These are phyloP conservation scores for Acanthiza pusilla DNA, from an alignment of 2,797 vertebrate species.

Conservation along the genomic window DNA sequence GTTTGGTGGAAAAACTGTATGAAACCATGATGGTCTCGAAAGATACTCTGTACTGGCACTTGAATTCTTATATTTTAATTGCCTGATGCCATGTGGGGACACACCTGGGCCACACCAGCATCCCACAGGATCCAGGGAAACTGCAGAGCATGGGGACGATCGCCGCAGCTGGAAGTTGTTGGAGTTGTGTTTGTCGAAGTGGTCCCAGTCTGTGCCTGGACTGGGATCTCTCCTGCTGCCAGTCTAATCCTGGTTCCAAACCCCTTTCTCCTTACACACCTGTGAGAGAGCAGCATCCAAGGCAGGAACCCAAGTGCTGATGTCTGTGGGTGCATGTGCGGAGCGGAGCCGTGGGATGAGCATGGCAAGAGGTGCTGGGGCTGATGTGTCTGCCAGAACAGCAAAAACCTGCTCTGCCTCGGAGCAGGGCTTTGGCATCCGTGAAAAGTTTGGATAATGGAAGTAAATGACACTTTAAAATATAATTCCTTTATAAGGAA, in stretches of 20 bases:
- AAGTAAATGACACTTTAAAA: not conserved
- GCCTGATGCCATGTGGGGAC: not conserved
- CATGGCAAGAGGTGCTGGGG: not conserved
- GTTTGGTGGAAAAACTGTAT: accelerated
- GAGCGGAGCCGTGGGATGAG: not conserved
- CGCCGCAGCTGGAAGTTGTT: accelerated
- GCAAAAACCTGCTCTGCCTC: not conserved
- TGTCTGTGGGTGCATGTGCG: not conserved
- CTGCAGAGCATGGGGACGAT: accelerated
- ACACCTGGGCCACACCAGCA: not conserved
- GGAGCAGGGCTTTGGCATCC: not conserved
- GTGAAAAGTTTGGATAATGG: not conserved
- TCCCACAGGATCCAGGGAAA: not conserved
- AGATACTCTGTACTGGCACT: not conserved
- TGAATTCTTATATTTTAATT: accelerated
- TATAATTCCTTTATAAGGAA: not conserved
- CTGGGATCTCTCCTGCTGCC: not conserved
- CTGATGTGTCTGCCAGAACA: not conserved
- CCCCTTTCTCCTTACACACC: accelerated
- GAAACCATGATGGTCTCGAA: not conserved
- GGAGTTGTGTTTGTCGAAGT: not conserved
- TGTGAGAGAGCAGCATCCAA: not conserved
- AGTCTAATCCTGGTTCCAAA: not conserved
- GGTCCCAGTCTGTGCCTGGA: not conserved
- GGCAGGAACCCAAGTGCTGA: not conserved